Conservation (phyloP, 2,888 invertebrate species). For the Archaeoteleia sp. region DNA sequence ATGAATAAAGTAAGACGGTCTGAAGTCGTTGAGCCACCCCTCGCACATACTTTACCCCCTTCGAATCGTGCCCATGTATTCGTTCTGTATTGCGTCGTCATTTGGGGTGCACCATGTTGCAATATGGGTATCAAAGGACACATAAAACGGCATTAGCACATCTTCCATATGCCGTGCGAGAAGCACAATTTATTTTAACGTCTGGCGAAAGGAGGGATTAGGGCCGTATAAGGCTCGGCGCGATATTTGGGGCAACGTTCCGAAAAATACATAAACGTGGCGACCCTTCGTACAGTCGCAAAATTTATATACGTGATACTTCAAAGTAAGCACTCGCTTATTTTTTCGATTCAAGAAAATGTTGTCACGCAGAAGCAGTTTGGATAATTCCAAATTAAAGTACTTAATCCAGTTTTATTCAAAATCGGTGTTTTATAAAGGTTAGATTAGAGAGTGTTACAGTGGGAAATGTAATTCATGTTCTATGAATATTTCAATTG, state of each 20-base stretch:
- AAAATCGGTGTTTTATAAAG: no score
- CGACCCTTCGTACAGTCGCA: slow-evolving; percentile 28
- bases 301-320: slow-evolving; percentile 33
- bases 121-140: slow-evolving; percentile 66
- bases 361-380: no score
- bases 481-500: no score
- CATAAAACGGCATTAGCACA: slow-evolving; percentile 71
- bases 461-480: no score
- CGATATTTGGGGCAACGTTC: slow-evolving; percentile 40
- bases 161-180: slow-evolving; percentile 65
- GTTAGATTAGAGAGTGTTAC: no score
- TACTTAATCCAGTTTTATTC: no score
- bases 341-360: no score
- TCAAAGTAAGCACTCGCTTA: no score
- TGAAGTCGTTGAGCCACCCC: slow-evolving; percentile 12
- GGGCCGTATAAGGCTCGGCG: slow-evolving; percentile 34
- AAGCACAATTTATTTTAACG: slow-evolving; percentile 59
- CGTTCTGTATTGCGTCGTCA: slow-evolving; percentile 14
- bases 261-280: slow-evolving; percentile 38
- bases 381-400: no score
- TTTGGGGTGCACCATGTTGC: slow-evolving; percentile 63
- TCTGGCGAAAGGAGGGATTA: slow-evolving; percentile 38
- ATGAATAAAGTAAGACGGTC: slow-evolving; percentile 34
- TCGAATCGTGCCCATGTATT: slow-evolving; percentile 15
- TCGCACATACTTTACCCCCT: slow-evolving; percentile 26